Percentiles rank a stretch among this genome's conserved stretches.
These are phyloP conservation scores for Aspidiotus rigidus DNA, from an alignment of 2,888 invertebrate species.

Conservation along the genomic window DNA sequence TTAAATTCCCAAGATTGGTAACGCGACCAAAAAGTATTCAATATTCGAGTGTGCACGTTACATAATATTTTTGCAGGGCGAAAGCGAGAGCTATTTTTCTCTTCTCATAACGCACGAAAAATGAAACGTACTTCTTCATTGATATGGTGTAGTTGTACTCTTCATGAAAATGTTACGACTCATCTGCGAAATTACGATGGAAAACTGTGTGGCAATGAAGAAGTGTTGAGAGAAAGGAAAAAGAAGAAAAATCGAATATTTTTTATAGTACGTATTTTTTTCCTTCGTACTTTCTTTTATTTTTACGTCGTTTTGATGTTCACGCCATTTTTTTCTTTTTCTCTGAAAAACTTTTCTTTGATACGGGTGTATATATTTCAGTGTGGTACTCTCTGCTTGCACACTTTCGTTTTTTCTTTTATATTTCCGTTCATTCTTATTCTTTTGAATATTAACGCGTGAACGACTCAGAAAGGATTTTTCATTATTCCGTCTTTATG, in stretches of 20 bases:
- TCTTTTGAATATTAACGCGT: constrained; percentile 4
- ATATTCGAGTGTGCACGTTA: too few relatives aligned
- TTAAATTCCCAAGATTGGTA: too few relatives aligned
- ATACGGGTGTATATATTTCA: neutral
- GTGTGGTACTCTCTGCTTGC: neutral
- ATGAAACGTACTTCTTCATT: too few relatives aligned
- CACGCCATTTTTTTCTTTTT: neutral
- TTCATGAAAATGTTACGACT: neutral
- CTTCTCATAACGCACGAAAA: too few relatives aligned
- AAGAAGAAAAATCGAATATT: neutral
- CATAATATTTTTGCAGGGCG: too few relatives aligned
- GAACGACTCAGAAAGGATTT: constrained; percentile 3
- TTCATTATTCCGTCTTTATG: neutral
- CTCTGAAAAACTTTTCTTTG: neutral
- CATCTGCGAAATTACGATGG: neutral
- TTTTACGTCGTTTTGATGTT: constrained; percentile 2
- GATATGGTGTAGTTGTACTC: neutral
- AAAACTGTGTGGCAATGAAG: neutral
- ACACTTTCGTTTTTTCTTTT: neutral
- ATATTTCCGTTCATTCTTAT: constrained; percentile 2
- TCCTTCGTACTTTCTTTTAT: neutral
- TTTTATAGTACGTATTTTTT: neutral
- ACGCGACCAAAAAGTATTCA: too few relatives aligned
- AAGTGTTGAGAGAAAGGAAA: neutral
- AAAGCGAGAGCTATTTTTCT: too few relatives aligned